Base-by-base conservation (phyloP, 1,140 invertebrate species). In the Akabosia matsudoensis region DNA sequence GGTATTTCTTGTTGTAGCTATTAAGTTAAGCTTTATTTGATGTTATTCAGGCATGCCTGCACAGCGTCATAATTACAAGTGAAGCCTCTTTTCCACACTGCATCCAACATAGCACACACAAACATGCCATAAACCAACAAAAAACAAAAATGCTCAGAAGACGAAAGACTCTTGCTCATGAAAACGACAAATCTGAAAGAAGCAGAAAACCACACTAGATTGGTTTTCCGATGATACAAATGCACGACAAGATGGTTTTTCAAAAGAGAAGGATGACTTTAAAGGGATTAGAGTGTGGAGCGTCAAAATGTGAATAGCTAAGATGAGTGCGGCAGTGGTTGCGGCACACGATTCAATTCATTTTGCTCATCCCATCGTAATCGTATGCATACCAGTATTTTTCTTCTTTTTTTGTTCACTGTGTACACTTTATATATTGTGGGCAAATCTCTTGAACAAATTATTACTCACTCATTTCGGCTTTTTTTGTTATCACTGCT, bases 331-430 rank as follows among this genome's bases (percentile, higher is more conserved):
- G 54, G 22, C 54, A 30, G 7, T 4, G 7, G 61, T 10, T 67
- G 24, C 61, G 61, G 61, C 61, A 67, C 61, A 67, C 61, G 61
- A 67, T 67, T 67, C 61, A 67, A 30, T 67, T 67, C 10, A 67
- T 67, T 31, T 30, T 30, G 7, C 30, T 30, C 30, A 30, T 67
- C 10, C 30, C 10, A 4, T 31, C 24, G 2, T 67, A 13, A 4
- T 61, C 54, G 14, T 45, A 45, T 45, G 26, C 22, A 61, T 61
- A 61, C 22, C n/a, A n/a, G n/a, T 61, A n/a, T 24, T 16, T n/a
- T 67, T 67, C 61, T 28, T 30, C 61, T 56, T 22, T 16, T 16
- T 56, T 56, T 56, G 24, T 22, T 67, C 30, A n/a, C n/a, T n/a
- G n/a, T n/a, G n/a, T n/a, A n/a, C n/a, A n/a, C n/a, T n/a, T n/a